Conservation (phyloP, 2,888 invertebrate genomes). For the Dolichomitus sp. region DNA sequence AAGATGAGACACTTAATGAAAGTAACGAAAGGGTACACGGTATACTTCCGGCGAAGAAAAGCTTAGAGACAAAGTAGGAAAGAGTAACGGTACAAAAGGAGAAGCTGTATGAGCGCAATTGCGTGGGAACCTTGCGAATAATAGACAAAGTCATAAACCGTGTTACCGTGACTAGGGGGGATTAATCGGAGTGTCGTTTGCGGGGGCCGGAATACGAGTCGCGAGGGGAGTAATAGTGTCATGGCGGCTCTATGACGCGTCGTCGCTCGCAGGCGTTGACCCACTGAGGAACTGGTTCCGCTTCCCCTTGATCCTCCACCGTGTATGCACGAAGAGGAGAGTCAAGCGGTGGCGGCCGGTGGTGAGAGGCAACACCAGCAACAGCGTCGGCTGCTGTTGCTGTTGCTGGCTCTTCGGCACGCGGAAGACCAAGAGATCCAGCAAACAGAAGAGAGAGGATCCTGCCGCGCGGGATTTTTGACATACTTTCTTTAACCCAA, state of each 20-base stretch:
- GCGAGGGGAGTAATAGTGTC: slow-evolving; percentile 32
- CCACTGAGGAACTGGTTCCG: slow-evolving; percentile 85
- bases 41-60: slow-evolving; percentile 15
- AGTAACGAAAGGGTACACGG: neutral
- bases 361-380: slow-evolving; percentile 66
- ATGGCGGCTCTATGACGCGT: slow-evolving; percentile 37
- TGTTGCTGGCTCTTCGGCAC: slow-evolving; percentile 45
- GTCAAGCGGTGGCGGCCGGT: slow-evolving; percentile 43
- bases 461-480: slow-evolving; percentile 82
- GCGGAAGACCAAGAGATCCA: slow-evolving; percentile 59
- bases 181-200: slow-evolving; percentile 23
- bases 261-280: slow-evolving; percentile 80
- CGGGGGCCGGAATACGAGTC: slow-evolving; percentile 27
- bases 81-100: slow-evolving; percentile 11
- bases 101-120: neutral
- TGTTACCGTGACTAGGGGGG: slow-evolving; percentile 42
- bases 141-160: slow-evolving; percentile 12
- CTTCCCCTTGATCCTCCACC: slow-evolving; percentile 80
- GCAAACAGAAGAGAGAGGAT: slow-evolving; percentile 70
- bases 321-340: slow-evolving; percentile 57
- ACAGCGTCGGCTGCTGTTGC: slow-evolving; percentile 17
- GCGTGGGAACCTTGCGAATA: slow-evolving; percentile 26
- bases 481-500: slow-evolving; percentile 82
- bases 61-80: neutral
- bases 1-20: slow-evolving; percentile 18